Base-by-base conservation (phyloP, 2,888 invertebrate species). In the Odiellus spinosus region DNA sequence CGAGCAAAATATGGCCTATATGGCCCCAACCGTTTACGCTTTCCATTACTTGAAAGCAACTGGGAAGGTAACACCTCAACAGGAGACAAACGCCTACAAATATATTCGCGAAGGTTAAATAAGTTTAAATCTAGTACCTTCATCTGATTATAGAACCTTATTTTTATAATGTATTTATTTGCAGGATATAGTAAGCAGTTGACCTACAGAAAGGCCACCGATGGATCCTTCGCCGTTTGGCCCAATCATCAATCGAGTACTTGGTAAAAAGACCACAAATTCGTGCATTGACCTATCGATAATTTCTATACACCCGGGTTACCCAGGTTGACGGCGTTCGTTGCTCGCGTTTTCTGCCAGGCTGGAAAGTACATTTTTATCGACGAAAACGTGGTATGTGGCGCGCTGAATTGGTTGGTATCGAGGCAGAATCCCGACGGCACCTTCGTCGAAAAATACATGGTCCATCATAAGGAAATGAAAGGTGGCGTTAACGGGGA, bases 321-420 rank as follows among this genome's bases (percentile, higher is more conserved):
- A n/a, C 8, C 17, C n/a, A 53, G 53, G 54, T 48, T 58, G 34
- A 58, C 58, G 2, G 56, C 56, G 3, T 58, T 58, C 42, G 53
- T 58, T 1, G 45, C 48, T 34, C 56, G 55, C 44, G 48, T 58
- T 3, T 52, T 58, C 14, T 58, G 58, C 40, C 55, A 56, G 46
- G 50, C 57, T 1, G 42, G 17, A 19, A 43, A 47, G 14, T 38
- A 50, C 15, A 39, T 57, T 1, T 42, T 44, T 12, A 49, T 56
- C 18, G 55, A 56, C 38, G 51, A 52, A n/a, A 35, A 52, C 6
- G 54, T 56, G 2, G 41, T 58, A 12, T 46, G 46, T 38, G 42
- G 45, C n/a, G 57, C 49, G 2, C 14, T 56, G 3, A 41, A 47
- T 11, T 58, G 55, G 55, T 44, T 58, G 4, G 32, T 52, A 2